Base-by-base conservation (phyloP, 2,888 invertebrate species). In the Leucophora obtusa region DNA sequence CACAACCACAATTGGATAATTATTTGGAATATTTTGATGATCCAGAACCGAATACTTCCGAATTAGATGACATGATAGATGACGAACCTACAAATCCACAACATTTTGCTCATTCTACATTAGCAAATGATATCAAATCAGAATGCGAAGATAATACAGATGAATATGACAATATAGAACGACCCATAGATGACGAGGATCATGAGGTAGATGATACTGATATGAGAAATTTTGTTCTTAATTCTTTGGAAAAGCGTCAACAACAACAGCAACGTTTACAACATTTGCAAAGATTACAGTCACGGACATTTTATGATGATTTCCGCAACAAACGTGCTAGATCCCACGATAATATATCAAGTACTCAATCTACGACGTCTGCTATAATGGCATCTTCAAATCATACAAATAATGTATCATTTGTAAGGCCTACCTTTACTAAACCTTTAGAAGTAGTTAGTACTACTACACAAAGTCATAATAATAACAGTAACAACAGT, bases 21-120 rank as follows among this genome's bases (percentile, higher is more conserved):
- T 89, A 89, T 74, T 84, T 89, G 70, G 88, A 89, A 35, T 89
- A 89, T 60, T 88, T 89, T 17, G 89, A 89, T 69, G 89, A 89
- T 35, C 85, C 85, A 1, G 87, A 87, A 11, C 86, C 83, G 21
- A 87, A 88, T 68, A 84, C 87, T 14, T 87, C 89, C 0, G 89
- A 87, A 76, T 81, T 87, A 17, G 89, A 89, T 24, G 89, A 89
- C 38, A 86, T 89, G 43, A 86, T 88, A 0, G 89, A 89, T 59
- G 88, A 89, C 15, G 89, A 88, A 63, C 86, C 85, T 17, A 73
- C 83, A 28, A 9, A 66, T 59, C 50, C 73, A 5, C 59, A 65
- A 24, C 58, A 77, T 38, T 81, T 75, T 79, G 70, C 66, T 2
- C 71, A 80, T 62, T 74, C 85, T 43, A 84, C 85, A 10, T 59